Evolutionary conservation across 2,888 invertebrate genomes (phyloP), one percentile per base, ranked within the genome.

Genomic region (Meiosimyza platycephala): DNA sequence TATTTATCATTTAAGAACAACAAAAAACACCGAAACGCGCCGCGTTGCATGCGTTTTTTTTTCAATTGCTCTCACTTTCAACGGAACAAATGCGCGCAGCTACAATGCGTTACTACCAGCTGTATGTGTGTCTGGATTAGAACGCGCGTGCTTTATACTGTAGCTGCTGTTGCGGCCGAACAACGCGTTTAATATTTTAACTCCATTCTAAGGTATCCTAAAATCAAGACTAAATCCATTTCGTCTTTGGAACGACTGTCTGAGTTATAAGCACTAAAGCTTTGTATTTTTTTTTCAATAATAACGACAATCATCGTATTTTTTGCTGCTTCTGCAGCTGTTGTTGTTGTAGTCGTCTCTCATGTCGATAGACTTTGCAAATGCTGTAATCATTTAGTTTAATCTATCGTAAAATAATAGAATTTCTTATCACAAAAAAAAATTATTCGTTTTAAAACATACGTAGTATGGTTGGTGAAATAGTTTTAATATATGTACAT

Each of bases 181-280:
- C 54, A 64, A 74, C 75, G 75, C 76, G 74, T 74, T 70, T 75
- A 71, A 72, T 47, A 68, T 60, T 69, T 71, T 70, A 64, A 40
- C 73, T 77, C 77, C 76, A 77, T 78, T 73, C 72, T 62, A 72
- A 64, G 69, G 76, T 72, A 74, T 74, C 70, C 55, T 72, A 72
- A 76, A 74, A 74, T 59, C 66, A 74, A 73, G 74, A 78, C 77
- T 77, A 57, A 77, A 74, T 62, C 63, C 40, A 15, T 52, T 51
- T 47, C 40, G 33, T 40, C 18, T 54, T 22, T 22, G 40, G 54
- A 50, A 18, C 15, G 51, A 18, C 4, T 18, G 33, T 52, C 28
- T 48, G n/a, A 52, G 62, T 63, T 22, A 40, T 7, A 40, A 40
- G 40, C 40, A 9, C 9, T 9, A 70, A 40, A 70, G 22, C 51